Evolutionary conservation across 2,797 vertebrate genomes (phyloP), one percentile per base, ranked within the genome.

Genomic region (Bryconaethiops microstoma): DNA sequence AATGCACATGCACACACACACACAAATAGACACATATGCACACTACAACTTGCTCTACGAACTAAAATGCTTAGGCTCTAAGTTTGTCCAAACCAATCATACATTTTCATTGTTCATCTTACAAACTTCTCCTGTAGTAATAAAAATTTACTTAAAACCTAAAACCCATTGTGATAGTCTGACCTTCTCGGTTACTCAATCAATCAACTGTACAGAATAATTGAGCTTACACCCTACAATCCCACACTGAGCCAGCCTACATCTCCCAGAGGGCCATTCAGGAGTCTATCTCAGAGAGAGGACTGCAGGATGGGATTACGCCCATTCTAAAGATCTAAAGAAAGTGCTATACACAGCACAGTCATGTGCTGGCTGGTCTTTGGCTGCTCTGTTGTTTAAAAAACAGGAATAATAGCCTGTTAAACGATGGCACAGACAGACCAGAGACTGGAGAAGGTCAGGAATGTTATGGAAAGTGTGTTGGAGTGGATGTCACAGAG

Each of bases 291-390:
- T 57, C 57, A 12, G 25, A 17, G 76, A 52, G 67, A 60, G 67
- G 35, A 57, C 69, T 76, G 13, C 67, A 80, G 77, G 83, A 78
- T 52, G 69, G 77, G 81, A 86, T 83, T 80, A 82, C 79, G 50
- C 57, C 79, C 81, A 82, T 85, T 83, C 81, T 35, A 55, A 64
- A 69, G 74, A 80, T 70, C 79, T 42, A 48, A 78, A 23, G 65
- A 74, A 62, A 67, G 73, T 1, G 63, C 50, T 85, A 23, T 4
- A n/a, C n/a, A 5, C 68, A 77, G 48, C 48, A 60, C 39, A 60
- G 21, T 25, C 62, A 48, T 67, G 72, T 12, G 29, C 73, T 71
- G 52, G 25, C 23, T 63, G 50, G 8, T 62, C 48, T 69, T 63
- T 64, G 77, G 54, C 42, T 25, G 8, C 35, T 17, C 63, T 40